These are phyloP conservation scores for Atta colombica DNA, from an alignment of 1,140 invertebrate species.

Conservation along the genomic window DNA sequence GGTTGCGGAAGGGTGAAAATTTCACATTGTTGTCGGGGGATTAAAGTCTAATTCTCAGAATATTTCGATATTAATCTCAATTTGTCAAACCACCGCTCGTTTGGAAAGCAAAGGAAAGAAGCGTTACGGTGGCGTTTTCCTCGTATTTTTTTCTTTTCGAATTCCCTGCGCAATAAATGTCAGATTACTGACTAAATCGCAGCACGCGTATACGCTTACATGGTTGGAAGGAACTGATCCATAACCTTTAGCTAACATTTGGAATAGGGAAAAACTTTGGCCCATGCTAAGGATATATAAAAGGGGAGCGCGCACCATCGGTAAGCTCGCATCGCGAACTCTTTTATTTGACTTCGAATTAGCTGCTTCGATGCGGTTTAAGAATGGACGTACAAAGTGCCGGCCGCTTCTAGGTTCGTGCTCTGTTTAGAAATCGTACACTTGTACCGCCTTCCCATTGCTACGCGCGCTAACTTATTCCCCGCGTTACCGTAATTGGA, in stretches of 20 bases:
- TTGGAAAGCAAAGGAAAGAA: conserved; percentile 41
- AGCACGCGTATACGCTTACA: conserved; percentile 13
- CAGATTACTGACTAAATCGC: conserved; percentile 36
- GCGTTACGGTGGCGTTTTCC: background rate
- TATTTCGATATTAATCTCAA: background rate
- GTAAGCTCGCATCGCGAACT: conserved; percentile 59
- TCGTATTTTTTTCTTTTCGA: conserved; percentile 24
- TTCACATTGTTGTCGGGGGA: no score
- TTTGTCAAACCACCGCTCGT: background rate
- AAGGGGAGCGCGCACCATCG: background rate
- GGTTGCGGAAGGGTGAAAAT: no score
- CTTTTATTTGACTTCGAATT: conserved; percentile 82
- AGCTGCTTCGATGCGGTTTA: conserved; percentile 77
- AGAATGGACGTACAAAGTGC: conserved; percentile 74
- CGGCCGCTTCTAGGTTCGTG: conserved; percentile 73
- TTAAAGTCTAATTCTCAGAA: background rate
- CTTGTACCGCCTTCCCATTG: conserved; percentile 67
- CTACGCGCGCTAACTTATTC: conserved; percentile 75
- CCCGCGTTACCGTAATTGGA: conserved; percentile 79
- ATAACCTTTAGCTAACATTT: conserved; percentile 65
- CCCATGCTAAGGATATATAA: conserved; percentile 33
- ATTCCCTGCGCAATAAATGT: conserved; percentile 55
- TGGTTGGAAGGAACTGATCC: conserved; percentile 45
- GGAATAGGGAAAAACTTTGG: conserved; percentile 54
- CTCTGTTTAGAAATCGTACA: conserved; percentile 80